Evolutionary conservation across 2,797 vertebrate species (phyloP), one percentile per base, ranked within the genome.

Genomic region (Acanthurus leucopareius): DNA sequence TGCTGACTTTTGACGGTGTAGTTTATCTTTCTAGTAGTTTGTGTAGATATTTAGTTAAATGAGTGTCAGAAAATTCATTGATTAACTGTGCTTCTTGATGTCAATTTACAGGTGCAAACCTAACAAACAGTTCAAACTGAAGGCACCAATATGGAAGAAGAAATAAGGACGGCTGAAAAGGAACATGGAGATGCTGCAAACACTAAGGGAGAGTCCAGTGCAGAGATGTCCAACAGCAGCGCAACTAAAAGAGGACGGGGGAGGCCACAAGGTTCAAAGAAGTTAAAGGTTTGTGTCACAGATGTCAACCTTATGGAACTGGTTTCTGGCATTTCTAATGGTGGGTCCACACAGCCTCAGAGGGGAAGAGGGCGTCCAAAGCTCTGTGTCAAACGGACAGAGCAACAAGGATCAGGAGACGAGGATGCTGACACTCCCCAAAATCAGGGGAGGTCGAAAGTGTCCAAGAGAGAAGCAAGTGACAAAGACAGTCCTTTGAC

Each of bases 231-330:
- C 45, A 82, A 65, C 56, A 85, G 49, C 44, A 85, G 42, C 56
- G 82, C 84, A 0, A 3, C 42, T 20, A 93, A 90, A 87, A 89
- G 75, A 65, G 79, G 75, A 66, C 75, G 82, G 17, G 91, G 89
- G 28, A 82, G 79, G 71, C 75, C 91, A 0, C 84, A 87, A 25
- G 83, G 88, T 14, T 86, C 88, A 42, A 93, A 89, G 76, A 90
- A 92, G 44, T 11, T 88, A 38, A 84, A 88, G 9, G 84, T 89
- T 78, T 88, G 54, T 70, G 70, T 91, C 10, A 80, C 81, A 28
- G 83, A 91, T 10, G 19, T 90, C 20, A 87, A 73, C 38, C 40
- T 79, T 4, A 71, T 62, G 15, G 69, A 84, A 48, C 51, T 84
- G 15, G 65, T 62, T 47, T 77, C 84, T 0, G 79, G 51, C 38